Conservation (phyloP, 2,113 vertebrate genomes). For the Alligator sinensis region DNA sequence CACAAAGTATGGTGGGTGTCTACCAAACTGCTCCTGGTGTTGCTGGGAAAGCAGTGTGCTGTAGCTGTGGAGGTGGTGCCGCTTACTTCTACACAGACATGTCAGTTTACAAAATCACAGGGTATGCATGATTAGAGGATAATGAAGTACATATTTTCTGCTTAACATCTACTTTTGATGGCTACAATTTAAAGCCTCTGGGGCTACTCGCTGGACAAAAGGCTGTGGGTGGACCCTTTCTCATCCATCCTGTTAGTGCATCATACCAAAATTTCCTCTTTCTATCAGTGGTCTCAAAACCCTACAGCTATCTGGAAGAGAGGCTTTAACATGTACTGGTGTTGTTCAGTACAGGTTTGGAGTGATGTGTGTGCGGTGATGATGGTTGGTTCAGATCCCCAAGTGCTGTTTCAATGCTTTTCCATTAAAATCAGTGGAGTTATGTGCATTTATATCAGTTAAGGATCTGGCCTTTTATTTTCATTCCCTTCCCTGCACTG, state of each 20-base stretch:
- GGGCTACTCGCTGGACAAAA: neutral
- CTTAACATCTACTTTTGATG: neutral
- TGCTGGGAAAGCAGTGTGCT: neutral
- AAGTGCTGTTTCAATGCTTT: neutral
- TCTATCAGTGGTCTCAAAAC: neutral
- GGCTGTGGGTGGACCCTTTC: neutral
- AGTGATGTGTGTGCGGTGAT: no score
- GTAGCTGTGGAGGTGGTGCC: no score
- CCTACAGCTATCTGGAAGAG: neutral
- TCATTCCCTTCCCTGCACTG: neutral
- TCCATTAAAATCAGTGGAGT: neutral
- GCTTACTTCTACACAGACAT: neutral
- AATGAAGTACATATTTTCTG: neutral
- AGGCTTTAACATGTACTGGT: neutral
- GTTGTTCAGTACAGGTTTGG: neutral
- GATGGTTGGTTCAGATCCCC: neutral
- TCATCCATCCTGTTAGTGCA: neutral
- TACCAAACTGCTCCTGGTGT: neutral
- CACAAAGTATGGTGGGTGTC: neutral
- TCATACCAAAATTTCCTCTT: neutral
- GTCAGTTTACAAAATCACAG: neutral
- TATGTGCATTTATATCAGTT: neutral
- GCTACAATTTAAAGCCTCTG: neutral
- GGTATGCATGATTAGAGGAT: neutral
- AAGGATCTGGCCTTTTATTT: neutral